Conservation (phyloP, 1,140 invertebrate genomes). For the Pentalonia nigronervosa region DNA sequence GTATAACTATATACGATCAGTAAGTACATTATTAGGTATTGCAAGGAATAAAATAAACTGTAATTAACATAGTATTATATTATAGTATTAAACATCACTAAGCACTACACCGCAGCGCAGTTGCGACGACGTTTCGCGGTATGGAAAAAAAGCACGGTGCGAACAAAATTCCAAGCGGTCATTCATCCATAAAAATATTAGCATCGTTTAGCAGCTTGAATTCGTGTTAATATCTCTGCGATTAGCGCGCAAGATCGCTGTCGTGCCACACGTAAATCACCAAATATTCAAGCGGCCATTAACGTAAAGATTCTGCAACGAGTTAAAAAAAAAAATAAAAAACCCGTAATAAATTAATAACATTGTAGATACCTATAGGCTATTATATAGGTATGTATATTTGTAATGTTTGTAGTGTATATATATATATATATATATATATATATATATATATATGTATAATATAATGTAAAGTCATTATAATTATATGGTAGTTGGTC, state of each 20-base stretch:
- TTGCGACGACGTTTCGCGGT: background rate
- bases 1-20: background rate
- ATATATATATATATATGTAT: background rate
- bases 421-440: background rate
- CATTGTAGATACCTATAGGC: background rate
- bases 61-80: no score
- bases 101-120: background rate
- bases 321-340: background rate
- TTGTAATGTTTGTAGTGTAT: slow-evolving; percentile 8
- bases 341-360: slow-evolving; percentile 15
- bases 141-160: background rate
- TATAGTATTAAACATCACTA: background rate
- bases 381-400: background rate
- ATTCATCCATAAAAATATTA: slow-evolving; percentile 23
- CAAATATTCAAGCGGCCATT: background rate
- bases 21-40: background rate
- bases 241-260: slow-evolving; percentile 24
- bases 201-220: slow-evolving; percentile 20
- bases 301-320: background rate
- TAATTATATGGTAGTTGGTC: slow-evolving; percentile 19
- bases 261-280: background rate
- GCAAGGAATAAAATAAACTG: background rate
- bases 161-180: slow-evolving; percentile 25
- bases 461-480: background rate
- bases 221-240: slow-evolving; percentile 6